These are phyloP conservation scores for Stenolophus ochropezus DNA, from an alignment of 2,888 invertebrate genomes.

Conservation along the genomic window DNA sequence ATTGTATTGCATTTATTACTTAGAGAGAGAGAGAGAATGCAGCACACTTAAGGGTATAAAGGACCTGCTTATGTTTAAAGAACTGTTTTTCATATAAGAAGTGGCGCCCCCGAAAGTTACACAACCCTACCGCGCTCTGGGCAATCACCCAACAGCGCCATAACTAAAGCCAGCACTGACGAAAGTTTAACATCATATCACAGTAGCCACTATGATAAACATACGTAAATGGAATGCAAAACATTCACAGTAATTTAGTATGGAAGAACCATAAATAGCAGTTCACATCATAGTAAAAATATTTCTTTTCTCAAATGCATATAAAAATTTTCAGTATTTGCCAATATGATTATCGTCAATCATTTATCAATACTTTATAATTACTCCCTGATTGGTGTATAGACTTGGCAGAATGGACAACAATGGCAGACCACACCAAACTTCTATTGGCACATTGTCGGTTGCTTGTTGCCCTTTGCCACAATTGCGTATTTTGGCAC, in stretches of 20 bases:
- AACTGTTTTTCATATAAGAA: too few relatives aligned
- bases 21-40: too few relatives aligned
- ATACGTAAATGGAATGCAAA: slow-evolving; percentile 52
- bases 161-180: too few relatives aligned
- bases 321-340: slow-evolving; percentile 55
- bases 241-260: slow-evolving; percentile 40
- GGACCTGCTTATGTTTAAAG: too few relatives aligned
- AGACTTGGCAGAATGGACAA: slow-evolving; percentile 55
- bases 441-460: slow-evolving; percentile 5
- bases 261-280: slow-evolving; percentile 60
- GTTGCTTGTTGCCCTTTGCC: slow-evolving; percentile 47
- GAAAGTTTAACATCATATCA: slow-evolving; percentile 49
- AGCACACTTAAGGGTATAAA: too few relatives aligned
- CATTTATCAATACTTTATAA: slow-evolving; percentile 56
- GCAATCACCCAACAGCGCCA: too few relatives aligned
- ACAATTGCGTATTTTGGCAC: slow-evolving; percentile 51
- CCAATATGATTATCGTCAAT: slow-evolving; percentile 59
- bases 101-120: too few relatives aligned
- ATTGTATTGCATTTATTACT: too few relatives aligned
- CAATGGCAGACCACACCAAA: too few relatives aligned
- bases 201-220: slow-evolving; percentile 56
- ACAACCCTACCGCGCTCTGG: too few relatives aligned
- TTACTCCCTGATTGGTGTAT: slow-evolving; percentile 59
- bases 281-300: slow-evolving; percentile 59
- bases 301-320: slow-evolving; percentile 57